Evolutionary conservation across 2,888 invertebrate genomes (phyloP).

Genomic region (Lycaena phlaeas): DNA sequence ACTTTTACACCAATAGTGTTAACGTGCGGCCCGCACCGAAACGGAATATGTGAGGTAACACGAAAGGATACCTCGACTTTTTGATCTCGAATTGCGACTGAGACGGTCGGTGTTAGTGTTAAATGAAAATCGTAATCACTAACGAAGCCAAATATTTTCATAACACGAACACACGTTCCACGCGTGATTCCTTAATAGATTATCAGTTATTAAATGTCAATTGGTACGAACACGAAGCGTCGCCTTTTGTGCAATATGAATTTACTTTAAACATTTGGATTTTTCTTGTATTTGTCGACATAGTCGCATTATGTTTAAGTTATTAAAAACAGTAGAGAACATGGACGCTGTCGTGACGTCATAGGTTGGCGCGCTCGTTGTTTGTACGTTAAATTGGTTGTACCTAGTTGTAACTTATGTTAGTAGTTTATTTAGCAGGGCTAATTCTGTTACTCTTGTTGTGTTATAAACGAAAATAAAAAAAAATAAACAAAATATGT

Average conservation of each 20-base stretch:
- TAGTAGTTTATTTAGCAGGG: conserved; percentile 54
- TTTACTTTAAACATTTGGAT: conserved; percentile 9
- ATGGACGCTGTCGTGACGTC: conserved; percentile 3
- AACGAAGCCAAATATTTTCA: conserved; percentile 6
- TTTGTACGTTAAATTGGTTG: conserved; percentile 47
- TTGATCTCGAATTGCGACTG: conserved; percentile 59
- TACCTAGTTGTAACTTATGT: conserved; percentile 53
- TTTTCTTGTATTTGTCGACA: conserved; percentile 10
- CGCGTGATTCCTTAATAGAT: conserved; percentile 53
- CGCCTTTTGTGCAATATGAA: conserved; percentile 20
- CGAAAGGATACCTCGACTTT: conserved; percentile 29
- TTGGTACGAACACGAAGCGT: conserved; percentile 38
- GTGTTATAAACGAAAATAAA: conserved; percentile 45
- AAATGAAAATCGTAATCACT: conserved; percentile 14
- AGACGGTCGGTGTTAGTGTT: conserved; percentile 26
- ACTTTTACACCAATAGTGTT: conserved; percentile 6
- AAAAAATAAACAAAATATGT: conserved; percentile 37
- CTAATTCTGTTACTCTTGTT: conserved; percentile 55
- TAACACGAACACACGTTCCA: conserved; percentile 14
- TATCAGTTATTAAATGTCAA: conserved; percentile 53
- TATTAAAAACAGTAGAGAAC: background rate
- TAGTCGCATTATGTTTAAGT: background rate
- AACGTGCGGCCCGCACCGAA: conserved; percentile 22
- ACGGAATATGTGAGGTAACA: conserved; percentile 15
- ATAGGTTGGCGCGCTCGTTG: conserved; percentile 27